Base-by-base conservation (phyloP, 2,113 vertebrate genomes). In the Indicator maculatus region DNA sequence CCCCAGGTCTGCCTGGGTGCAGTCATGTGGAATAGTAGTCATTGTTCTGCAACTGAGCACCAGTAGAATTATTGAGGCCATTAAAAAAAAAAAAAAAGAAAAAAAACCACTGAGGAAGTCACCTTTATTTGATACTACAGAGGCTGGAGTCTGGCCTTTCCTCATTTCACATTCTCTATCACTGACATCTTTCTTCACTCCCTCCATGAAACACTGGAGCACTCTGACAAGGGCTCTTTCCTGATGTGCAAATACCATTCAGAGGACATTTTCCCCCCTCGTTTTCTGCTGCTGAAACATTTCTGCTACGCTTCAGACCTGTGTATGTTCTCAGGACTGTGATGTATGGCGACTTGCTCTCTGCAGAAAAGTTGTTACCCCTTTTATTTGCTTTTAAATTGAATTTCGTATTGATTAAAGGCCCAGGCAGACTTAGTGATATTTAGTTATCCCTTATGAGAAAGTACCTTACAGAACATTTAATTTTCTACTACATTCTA, bases 331-430 rank as follows among this genome's bases (percentile, higher is more conserved):
- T 44, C 81, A 89, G 79, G 56, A 69, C 63, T 23, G 3, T 61
- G 88, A 81, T 72, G 88, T 1, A 85, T 33, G 19, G n/a, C 64
- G 41, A 65, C 75, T 95, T 69, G 74, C 72, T 84, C 53, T 76
- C 45, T 77, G 65, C 81, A 95, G 85, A 66, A 24, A 58, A 55
- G 72, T 64, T 86, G 18, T 74, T 82, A 69, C 53, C 36, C 16
- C 19, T 92, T 87, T 95, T 84, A 94, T 78, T 83, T 63, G 59
- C 74, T 83, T 85, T 86, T 64, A 96, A 91, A 96, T 79, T 79
- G 70, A 58, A 92, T 88, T 64, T 24, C 3, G 1, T 63, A 88
- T 83, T 82, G 66, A 96, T 95, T 92, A 93, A 82, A 94, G 73
- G 74, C 65, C 63, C 74, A 59, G 36, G 30, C n/a, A 92, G 83